Evolutionary conservation across 2,888 invertebrate species (phyloP).

Genomic region (Podabrus alpinus): DNA sequence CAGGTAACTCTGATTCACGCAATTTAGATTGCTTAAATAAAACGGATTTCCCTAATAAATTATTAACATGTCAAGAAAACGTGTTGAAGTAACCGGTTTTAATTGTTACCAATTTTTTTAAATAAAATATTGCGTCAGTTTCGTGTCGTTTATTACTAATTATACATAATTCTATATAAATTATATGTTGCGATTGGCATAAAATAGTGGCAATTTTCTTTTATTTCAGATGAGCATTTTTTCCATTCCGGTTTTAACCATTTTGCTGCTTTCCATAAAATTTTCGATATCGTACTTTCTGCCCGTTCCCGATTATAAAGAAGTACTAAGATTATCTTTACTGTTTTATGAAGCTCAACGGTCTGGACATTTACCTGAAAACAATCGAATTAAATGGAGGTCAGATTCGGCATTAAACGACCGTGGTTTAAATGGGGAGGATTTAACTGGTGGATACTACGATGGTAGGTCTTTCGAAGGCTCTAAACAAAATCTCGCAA

Average conservation of each 20-base stretch:
- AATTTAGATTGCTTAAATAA: not conserved
- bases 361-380: constrained; percentile 58
- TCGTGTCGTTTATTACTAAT: not conserved
- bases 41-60: not conserved
- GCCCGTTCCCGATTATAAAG: constrained; percentile 51
- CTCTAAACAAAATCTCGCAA: not conserved
- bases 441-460: constrained; percentile 63
- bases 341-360: constrained; percentile 63
- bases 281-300: not conserved
- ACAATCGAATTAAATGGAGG: constrained; percentile 60
- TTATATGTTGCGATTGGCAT: not conserved
- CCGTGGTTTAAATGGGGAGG: constrained; percentile 57
- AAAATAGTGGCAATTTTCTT: not conserved
- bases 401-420: constrained; percentile 60
- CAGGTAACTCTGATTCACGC: not conserved
- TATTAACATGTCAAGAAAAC: not conserved
- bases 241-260: not conserved
- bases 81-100: not conserved
- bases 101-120: not conserved
- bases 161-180: not conserved
- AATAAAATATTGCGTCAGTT: not conserved
- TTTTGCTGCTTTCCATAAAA: constrained; percentile 3
- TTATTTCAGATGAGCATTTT: constrained; percentile 15
- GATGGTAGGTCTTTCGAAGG: constrained; percentile 53
- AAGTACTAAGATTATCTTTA: constrained; percentile 57